phyloP scores from a whole-genome alignment of 1,140 invertebrate species.

The Phenacoccus solenopsis region DNA sequence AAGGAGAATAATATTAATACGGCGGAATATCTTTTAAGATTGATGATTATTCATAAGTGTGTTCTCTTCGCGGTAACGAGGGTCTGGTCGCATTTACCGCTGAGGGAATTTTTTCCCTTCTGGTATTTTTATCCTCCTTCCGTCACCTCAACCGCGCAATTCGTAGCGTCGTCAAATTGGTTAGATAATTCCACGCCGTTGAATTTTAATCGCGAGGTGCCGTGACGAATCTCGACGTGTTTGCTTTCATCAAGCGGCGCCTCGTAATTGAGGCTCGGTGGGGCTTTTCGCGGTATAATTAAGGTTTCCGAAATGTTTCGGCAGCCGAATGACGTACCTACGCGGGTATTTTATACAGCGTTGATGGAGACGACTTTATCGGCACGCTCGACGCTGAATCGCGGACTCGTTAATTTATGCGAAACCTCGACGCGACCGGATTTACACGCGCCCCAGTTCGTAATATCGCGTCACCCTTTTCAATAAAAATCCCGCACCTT shows the following conservation, averaged over 20 bases:
- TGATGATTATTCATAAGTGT: not conserved
- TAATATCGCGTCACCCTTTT: too few species aligned
- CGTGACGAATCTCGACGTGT: not conserved
- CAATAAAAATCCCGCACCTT: too few species aligned
- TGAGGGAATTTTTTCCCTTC: too few species aligned
- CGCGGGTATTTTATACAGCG: too few species aligned
- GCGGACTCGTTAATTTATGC: too few species aligned
- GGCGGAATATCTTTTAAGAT: not conserved
- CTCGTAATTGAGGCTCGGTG: not conserved
- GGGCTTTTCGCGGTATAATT: not conserved
- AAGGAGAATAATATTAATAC: constrained; percentile 3
- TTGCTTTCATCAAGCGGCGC: not conserved
- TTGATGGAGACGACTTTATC: too few species aligned
- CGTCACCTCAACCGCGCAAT: not conserved
- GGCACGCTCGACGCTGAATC: too few species aligned
- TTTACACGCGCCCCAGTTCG: too few species aligned
- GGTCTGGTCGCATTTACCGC: not conserved
- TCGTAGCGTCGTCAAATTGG: not conserved
- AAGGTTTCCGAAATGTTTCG: not conserved
- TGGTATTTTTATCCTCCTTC: not conserved
- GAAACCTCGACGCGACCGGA: too few species aligned
- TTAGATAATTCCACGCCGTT: not conserved
- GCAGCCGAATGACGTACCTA: too few species aligned
- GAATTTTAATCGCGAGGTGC: not conserved
- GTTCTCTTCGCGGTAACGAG: not conserved